These are phyloP conservation scores for Ochotona curzoniae DNA, from an alignment of 2,113 vertebrate genomes.

Conservation along the genomic window DNA sequence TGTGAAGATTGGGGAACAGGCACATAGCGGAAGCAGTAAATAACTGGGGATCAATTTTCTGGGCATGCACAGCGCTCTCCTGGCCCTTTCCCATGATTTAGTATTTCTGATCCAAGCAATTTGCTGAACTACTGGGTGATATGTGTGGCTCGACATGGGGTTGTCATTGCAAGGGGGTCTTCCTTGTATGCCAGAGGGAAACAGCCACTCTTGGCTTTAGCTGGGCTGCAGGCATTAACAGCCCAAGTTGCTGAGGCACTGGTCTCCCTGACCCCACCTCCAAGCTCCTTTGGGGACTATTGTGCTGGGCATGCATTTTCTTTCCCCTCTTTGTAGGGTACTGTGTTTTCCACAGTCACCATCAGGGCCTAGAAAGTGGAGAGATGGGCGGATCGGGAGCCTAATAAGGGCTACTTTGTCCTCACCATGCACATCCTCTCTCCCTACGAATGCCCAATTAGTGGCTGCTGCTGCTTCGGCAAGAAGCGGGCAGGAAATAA, in stretches of 20 bases:
- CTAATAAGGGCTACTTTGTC: background rate
- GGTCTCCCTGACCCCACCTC: background rate
- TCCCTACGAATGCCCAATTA: constrained; percentile 49
- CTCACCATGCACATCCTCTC: background rate
- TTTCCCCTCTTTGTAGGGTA: background rate
- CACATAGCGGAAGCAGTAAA: background rate
- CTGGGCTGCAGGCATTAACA: background rate
- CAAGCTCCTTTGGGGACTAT: background rate
- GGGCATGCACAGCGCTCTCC: background rate
- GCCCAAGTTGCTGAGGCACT: background rate
- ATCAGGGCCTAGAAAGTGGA: background rate
- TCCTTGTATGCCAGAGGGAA: background rate
- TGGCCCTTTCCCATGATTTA: background rate
- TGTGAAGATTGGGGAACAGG: background rate
- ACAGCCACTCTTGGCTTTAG: background rate
- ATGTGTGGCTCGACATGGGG: background rate
- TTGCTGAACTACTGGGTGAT: background rate
- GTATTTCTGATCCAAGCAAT: background rate
- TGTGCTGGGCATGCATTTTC: background rate
- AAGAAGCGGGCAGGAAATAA: constrained; percentile 54
- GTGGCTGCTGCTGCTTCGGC: constrained; percentile 43
- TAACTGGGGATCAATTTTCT: background rate
- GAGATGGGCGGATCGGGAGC: constrained; percentile 10
- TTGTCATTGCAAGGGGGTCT: background rate
- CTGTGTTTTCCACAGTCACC: background rate